Percentiles rank a stretch among this genome's conserved stretches.
Conservation (phyloP, 2,113 vertebrate species). For the Austrofundulus limnaeus region DNA sequence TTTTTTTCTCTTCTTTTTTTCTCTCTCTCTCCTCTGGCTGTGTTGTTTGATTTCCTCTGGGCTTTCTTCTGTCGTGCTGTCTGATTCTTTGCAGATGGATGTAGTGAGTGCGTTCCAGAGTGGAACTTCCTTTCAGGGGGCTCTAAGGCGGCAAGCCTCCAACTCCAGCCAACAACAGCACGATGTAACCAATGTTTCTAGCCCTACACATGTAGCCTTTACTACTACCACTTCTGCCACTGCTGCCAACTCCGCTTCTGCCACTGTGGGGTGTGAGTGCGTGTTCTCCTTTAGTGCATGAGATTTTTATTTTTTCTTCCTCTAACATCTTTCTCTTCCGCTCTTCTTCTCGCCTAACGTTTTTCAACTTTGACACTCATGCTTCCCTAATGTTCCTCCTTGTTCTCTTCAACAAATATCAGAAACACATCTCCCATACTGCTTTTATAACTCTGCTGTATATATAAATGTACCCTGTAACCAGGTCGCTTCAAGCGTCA, state of each 20-base stretch:
- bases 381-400: slow-evolving; percentile 56
- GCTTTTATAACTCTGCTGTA: slow-evolving; percentile 83
- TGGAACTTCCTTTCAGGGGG: slow-evolving; percentile 99
- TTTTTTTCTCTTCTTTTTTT: slow-evolving; percentile 54
- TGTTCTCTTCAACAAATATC: slow-evolving; percentile 41
- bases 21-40: slow-evolving; percentile 65
- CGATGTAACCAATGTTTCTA: slow-evolving; percentile 99
- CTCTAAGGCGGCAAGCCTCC: slow-evolving; percentile 99
- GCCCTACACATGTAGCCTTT: slow-evolving; percentile 99
- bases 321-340: slow-evolving; percentile 92
- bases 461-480: slow-evolving; percentile 86
- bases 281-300: slow-evolving; percentile 99
- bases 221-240: slow-evolving; percentile 95
- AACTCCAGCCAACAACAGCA: slow-evolving; percentile 99
- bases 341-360: slow-evolving; percentile 89
- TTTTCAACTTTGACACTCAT: slow-evolving; percentile 67
- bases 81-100: slow-evolving; percentile 99
- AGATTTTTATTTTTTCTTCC: slow-evolving; percentile 75
- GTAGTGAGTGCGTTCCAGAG: slow-evolving; percentile 99
- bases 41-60: slow-evolving; percentile 84
- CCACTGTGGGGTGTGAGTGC: slow-evolving; percentile 99
- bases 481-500: slow-evolving; percentile 82
- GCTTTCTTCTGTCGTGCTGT: slow-evolving; percentile 97
- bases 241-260: slow-evolving; percentile 93
- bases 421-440: slow-evolving; percentile 83